These are phyloP conservation scores for Branchellion lobata DNA, from an alignment of 2,888 invertebrate genomes.

Conservation along the genomic window DNA sequence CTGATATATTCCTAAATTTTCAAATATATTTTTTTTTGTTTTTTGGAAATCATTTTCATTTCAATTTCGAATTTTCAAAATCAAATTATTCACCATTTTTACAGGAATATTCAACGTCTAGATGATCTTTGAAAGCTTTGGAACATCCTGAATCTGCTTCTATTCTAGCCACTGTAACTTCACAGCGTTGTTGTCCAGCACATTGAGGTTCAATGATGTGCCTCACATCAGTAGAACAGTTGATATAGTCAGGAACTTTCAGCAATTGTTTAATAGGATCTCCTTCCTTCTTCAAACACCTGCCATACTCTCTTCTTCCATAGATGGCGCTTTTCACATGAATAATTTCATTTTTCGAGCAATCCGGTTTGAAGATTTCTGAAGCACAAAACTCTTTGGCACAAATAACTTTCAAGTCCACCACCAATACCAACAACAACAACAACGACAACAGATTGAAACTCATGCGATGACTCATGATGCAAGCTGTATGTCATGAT, in stretches of 20 bases:
- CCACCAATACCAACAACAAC: background rate
- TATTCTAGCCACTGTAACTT: background rate
- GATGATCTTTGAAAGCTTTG: conserved; percentile 6
- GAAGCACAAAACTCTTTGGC: background rate
- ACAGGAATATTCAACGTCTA: conserved; percentile 5
- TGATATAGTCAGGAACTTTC: background rate
- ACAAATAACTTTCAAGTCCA: background rate
- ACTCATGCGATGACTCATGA: background rate
- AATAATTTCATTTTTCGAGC: background rate
- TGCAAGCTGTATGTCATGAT: background rate
- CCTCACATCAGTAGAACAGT: conserved; percentile 32
- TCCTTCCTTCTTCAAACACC: conserved; percentile 27
- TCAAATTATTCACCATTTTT: background rate
- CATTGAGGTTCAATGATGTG: conserved; percentile 15
- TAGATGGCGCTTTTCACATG: background rate
- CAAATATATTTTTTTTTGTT: too few species aligned
- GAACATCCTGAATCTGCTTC: conserved; percentile 14
- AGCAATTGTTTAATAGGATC: background rate
- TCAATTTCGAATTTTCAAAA: too few species aligned
- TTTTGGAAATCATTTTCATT: too few species aligned
- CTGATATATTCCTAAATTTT: too few species aligned
- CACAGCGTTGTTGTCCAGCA: conserved; percentile 18
- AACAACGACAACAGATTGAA: background rate
- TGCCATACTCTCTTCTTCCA: conserved; percentile 10
- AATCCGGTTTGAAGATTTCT: background rate